A percentile compares a stretch with the other conserved stretches of the same genome.
phyloP scores from a whole-genome alignment of 1,140 invertebrate genomes.

The Hycleus phaleratus region DNA sequence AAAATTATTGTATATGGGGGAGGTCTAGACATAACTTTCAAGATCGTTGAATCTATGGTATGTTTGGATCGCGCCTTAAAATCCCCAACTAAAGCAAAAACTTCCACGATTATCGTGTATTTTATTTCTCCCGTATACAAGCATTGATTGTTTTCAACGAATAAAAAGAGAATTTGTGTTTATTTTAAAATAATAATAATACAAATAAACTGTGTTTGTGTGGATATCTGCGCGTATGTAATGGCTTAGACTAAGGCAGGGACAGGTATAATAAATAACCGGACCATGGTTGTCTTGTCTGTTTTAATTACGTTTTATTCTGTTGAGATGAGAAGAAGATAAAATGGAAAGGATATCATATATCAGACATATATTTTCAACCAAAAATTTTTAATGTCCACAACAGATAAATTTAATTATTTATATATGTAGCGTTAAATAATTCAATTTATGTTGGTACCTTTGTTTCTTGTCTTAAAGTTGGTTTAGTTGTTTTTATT shows the following conservation, averaged over 20 bases:
- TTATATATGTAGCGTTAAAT: too few species aligned
- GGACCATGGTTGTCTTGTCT: conserved; percentile 28
- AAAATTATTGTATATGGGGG: too few species aligned
- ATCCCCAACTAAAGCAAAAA: too few species aligned
- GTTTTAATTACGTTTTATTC: conserved; percentile 32
- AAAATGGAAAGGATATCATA: conserved; percentile 20
- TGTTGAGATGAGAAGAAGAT: conserved; percentile 27
- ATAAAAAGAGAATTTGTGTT: conserved; percentile 1
- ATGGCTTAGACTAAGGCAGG: conserved; percentile 1
- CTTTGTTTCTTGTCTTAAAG: background rate
- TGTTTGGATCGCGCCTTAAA: too few species aligned
- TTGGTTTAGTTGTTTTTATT: too few species aligned
- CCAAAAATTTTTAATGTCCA: too few species aligned
- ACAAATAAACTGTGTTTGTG: conserved; percentile 2
- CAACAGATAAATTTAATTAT: too few species aligned
- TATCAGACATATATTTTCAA: conserved; percentile 13
- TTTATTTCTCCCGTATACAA: too few species aligned
- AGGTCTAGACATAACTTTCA: too few species aligned
- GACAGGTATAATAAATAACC: conserved; percentile 34
- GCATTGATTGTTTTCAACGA: too few species aligned
- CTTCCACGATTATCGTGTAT: too few species aligned
- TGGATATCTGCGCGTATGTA: background rate
- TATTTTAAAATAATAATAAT: background rate
- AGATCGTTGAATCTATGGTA: too few species aligned
- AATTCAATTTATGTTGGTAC: background rate